A percentile compares a stretch with the other conserved stretches of the same genome.
These are phyloP conservation scores for Heterotilapia buettikoferi DNA, from an alignment of 2,113 vertebrate genomes.

Conservation along the genomic window DNA sequence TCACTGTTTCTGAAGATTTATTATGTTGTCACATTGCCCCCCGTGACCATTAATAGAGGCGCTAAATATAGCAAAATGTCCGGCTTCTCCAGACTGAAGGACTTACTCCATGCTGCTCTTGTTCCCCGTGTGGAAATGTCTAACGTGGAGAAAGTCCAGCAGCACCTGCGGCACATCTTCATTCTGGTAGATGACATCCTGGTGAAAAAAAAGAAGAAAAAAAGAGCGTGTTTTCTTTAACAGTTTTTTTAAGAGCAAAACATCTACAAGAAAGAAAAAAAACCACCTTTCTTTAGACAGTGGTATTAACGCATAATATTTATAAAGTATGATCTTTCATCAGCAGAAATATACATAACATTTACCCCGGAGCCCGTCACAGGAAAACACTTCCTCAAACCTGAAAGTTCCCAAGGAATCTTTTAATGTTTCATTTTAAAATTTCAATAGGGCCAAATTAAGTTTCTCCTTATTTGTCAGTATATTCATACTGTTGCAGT, in stretches of 20 bases:
- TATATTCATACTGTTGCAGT: no score
- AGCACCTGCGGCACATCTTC: constrained; percentile 82
- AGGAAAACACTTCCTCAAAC: background rate
- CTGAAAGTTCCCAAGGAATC: background rate
- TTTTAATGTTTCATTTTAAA: no score
- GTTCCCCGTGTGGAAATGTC: constrained; percentile 71
- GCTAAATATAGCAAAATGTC: background rate
- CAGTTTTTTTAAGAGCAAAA: background rate
- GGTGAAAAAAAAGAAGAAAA: background rate
- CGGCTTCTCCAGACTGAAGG: background rate
- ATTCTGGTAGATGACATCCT: constrained; percentile 60
- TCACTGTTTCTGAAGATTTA: background rate
- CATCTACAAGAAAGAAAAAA: background rate
- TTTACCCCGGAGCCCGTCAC: background rate
- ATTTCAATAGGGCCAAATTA: no score
- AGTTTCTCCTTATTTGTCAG: no score
- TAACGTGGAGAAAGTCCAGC: constrained; percentile 87
- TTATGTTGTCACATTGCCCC: constrained; percentile 4
- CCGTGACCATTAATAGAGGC: background rate
- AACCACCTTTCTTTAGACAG: background rate
- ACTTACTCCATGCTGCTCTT: constrained; percentile 77
- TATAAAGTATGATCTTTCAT: background rate
- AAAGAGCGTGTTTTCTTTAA: background rate
- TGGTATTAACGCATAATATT: background rate
- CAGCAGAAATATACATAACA: background rate